phyloP scores from a whole-genome alignment of 2,797 vertebrate species.

The Spondyliosoma cantharus region DNA sequence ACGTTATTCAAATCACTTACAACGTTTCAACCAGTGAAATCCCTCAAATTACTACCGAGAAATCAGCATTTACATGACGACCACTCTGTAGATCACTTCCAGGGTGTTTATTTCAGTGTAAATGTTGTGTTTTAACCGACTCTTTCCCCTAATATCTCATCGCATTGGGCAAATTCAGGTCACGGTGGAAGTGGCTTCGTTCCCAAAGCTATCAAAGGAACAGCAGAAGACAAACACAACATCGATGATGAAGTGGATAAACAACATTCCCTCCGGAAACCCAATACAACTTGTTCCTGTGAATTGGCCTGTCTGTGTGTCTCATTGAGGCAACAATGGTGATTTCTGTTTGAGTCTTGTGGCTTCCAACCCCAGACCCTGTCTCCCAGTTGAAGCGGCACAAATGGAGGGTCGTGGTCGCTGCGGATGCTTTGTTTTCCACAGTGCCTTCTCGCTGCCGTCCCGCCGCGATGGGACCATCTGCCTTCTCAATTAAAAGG shows the following conservation, averaged over 20 bases:
- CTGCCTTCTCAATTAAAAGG: conserved; percentile 81
- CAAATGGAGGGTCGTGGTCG: conserved; percentile 75
- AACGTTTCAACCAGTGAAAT: conserved; percentile 46
- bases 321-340: conserved; percentile 73
- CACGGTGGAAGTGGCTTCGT: conserved; percentile 50
- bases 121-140: conserved; percentile 44
- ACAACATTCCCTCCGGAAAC: conserved; percentile 71
- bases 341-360: conserved; percentile 81
- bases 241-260: conserved; percentile 75
- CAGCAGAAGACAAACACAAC: conserved; percentile 73
- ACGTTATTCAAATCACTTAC: conserved; percentile 46
- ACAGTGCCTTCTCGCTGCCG: conserved; percentile 64
- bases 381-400: conserved; percentile 73
- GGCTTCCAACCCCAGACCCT: conserved; percentile 78
- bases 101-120: conserved; percentile 46
- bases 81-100: conserved; percentile 42
- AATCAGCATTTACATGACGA: conserved; percentile 46
- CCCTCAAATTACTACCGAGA: conserved; percentile 58
- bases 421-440: conserved; percentile 76
- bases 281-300: conserved; percentile 74
- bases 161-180: conserved; percentile 41
- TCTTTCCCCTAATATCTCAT: conserved; percentile 23
- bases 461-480: conserved; percentile 67
- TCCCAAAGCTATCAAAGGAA: conserved; percentile 68
- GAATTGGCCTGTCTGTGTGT: conserved; percentile 74